Conservation (phyloP, 2,113 vertebrate genomes). For the Sylvietta virens region DNA sequence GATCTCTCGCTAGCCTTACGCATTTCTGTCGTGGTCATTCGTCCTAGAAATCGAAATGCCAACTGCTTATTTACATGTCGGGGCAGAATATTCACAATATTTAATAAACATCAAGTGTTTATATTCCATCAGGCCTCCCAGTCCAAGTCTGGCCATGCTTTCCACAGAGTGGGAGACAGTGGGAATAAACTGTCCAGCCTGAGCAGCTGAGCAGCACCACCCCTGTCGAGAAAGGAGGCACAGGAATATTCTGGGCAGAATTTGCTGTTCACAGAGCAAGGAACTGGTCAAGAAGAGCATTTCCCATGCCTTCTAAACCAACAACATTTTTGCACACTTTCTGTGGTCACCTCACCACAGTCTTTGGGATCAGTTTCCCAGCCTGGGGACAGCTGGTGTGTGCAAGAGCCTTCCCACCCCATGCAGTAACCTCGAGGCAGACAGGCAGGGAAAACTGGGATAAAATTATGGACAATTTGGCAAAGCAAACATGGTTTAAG, state of each 20-base stretch:
- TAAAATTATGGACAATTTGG: neutral
- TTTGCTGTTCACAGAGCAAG: neutral
- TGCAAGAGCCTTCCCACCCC: neutral
- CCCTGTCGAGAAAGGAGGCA: neutral
- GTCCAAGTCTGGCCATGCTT: neutral
- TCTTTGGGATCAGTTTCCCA: neutral
- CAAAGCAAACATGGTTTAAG: neutral
- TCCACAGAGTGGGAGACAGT: neutral
- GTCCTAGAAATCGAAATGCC: neutral
- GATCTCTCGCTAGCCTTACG: neutral
- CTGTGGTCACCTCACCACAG: neutral
- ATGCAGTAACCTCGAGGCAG: neutral
- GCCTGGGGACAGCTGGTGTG: neutral
- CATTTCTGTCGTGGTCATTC: neutral
- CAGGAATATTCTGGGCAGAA: neutral
- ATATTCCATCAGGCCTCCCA: neutral
- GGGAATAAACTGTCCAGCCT: neutral
- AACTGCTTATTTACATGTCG: neutral
- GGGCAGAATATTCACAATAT: neutral
- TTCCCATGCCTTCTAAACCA: neutral
- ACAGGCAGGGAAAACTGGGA: neutral
- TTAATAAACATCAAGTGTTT: conserved; percentile 25
- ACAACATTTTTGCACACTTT: neutral
- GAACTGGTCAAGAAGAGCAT: neutral
- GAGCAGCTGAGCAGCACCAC: neutral